Conservation (phyloP, 2,113 vertebrate genomes). For the Epinephelus lanceolatus region DNA sequence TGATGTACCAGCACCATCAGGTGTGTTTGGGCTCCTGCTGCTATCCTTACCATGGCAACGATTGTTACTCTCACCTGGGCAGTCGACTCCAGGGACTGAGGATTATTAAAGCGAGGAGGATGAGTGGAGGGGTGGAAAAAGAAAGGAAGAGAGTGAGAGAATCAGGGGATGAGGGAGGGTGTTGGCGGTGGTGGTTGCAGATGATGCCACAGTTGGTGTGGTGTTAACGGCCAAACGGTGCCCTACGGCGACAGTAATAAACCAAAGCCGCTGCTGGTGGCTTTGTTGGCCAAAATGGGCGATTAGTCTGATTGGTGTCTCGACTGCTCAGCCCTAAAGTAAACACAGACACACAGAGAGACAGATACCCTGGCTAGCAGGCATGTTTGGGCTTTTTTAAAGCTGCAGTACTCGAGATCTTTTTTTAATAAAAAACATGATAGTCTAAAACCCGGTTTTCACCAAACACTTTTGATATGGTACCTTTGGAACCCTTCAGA, state of each 20-base stretch:
- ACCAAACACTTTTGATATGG: too few species aligned
- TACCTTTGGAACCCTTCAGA: too few species aligned
- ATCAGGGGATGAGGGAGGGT: slow-evolving; percentile 14
- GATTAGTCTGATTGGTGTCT: slow-evolving; percentile 52
- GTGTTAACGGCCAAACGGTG: slow-evolving; percentile 63
- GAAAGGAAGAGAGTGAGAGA: slow-evolving; percentile 7
- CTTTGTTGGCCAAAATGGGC: slow-evolving; percentile 42
- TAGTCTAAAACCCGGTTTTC: too few species aligned
- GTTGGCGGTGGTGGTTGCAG: slow-evolving; percentile 43
- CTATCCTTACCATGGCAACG: slow-evolving; percentile 62
- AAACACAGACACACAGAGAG: slow-evolving; percentile 15
- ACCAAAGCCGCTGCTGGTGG: slow-evolving; percentile 53
- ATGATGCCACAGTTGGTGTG: slow-evolving; percentile 79
- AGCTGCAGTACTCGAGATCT: neutral
- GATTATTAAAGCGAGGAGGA: slow-evolving; percentile 26
- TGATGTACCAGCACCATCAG: slow-evolving; percentile 30
- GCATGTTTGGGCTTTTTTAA: neutral
- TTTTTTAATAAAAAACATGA: neutral
- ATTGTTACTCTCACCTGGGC: slow-evolving; percentile 68
- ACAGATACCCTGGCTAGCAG: neutral
- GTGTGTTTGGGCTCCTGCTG: slow-evolving; percentile 63
- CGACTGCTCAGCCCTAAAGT: slow-evolving; percentile 1
- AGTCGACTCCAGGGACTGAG: slow-evolving; percentile 28
- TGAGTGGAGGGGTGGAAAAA: slow-evolving; percentile 28
- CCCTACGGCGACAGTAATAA: slow-evolving; percentile 63